Percentiles rank a stretch among this genome's conserved stretches.
These are phyloP conservation scores for Carposina sasakii DNA, from an alignment of 1,140 invertebrate species.

Conservation along the genomic window DNA sequence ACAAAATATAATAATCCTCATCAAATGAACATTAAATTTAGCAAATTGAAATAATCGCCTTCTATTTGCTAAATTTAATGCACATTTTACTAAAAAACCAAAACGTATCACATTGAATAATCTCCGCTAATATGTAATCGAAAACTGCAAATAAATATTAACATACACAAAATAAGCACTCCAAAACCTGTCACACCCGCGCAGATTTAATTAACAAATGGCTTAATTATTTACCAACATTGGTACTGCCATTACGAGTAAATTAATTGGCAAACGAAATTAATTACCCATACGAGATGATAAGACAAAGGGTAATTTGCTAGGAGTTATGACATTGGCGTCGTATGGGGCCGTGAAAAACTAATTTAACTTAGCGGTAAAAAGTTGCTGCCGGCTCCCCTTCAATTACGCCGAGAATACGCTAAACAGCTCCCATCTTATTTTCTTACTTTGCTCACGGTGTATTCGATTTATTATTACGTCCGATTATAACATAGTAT, in stretches of 20 bases:
- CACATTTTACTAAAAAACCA: too few relatives aligned
- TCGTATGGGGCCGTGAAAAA: conserved; percentile 40
- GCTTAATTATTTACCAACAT: conserved; percentile 40
- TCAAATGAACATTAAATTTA: too few relatives aligned
- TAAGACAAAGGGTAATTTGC: conserved; percentile 57
- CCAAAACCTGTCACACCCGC: too few relatives aligned
- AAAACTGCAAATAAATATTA: too few relatives aligned
- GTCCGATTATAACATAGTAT: not conserved
- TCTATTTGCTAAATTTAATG: too few relatives aligned
- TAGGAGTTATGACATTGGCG: conserved; percentile 36
- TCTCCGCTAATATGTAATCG: too few relatives aligned
- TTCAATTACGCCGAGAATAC: conserved; percentile 44
- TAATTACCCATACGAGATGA: conserved; percentile 55
- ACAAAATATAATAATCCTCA: too few relatives aligned
- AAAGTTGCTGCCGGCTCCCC: conserved; percentile 31
- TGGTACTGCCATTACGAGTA: conserved; percentile 47
- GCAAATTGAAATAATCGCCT: too few relatives aligned
- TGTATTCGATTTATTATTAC: not conserved
- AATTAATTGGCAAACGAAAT: conserved; percentile 59
- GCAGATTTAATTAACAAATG: conserved; percentile 44
- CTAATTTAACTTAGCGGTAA: conserved; percentile 54
- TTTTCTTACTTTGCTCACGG: conserved; percentile 35
- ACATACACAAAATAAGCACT: too few relatives aligned
- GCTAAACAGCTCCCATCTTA: conserved; percentile 27
- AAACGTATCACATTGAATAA: too few relatives aligned